Conservation (phyloP, 2,113 vertebrate genomes). For the Pygoscelis antarcticus region DNA sequence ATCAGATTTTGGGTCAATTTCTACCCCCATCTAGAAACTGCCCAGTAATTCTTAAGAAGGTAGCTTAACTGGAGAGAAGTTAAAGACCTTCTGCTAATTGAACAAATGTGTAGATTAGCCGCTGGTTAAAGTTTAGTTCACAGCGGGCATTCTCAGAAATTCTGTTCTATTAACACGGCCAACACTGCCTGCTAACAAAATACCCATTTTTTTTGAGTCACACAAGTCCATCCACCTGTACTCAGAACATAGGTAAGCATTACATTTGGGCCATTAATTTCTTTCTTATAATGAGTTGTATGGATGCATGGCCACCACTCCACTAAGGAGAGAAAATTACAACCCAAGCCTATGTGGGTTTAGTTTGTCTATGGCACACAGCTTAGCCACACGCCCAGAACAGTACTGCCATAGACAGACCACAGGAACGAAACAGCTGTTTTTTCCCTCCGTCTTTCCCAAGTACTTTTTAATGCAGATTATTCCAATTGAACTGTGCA, state of each 20-base stretch:
- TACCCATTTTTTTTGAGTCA: not conserved
- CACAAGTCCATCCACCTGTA: not conserved
- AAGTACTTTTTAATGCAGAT: not conserved
- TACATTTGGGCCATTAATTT: not conserved
- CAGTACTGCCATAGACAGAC: not conserved
- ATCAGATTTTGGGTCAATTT: not conserved
- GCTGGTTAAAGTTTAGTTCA: not conserved
- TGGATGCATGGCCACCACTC: not conserved
- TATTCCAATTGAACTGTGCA: not conserved
- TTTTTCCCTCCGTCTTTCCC: not conserved
- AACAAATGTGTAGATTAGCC: not conserved
- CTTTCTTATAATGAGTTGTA: not conserved
- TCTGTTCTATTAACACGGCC: not conserved
- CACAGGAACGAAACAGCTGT: not conserved
- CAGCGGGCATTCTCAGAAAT: not conserved
- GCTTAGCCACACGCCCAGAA: not conserved
- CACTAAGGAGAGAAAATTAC: not conserved
- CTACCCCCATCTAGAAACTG: not conserved
- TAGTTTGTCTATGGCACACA: not conserved
- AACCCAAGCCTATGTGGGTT: not conserved
- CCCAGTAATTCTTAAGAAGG: not conserved
- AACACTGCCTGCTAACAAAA: not conserved
- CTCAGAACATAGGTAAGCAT: not conserved
- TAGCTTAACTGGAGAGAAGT: not conserved
- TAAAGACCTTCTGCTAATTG: not conserved